Evolutionary conservation across 1,140 invertebrate species (phyloP).

Genomic region (Diabrotica undecimpunctata): DNA sequence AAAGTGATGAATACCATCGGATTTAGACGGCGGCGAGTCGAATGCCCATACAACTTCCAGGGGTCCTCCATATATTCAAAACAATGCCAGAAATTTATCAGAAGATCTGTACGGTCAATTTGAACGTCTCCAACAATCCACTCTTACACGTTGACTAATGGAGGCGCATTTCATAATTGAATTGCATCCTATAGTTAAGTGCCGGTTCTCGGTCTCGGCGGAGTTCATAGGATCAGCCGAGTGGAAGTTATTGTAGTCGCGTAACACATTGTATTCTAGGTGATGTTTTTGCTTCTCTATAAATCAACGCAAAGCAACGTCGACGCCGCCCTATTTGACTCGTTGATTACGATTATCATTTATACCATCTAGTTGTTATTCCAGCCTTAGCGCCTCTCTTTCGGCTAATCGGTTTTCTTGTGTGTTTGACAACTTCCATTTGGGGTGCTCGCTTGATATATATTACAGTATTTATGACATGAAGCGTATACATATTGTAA

Average conservation of each 20-base stretch:
- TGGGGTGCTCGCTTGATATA: neutral
- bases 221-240: slow-evolving; percentile 25
- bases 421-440: slow-evolving; percentile 16
- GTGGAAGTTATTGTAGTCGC: slow-evolving; percentile 35
- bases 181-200: slow-evolving; percentile 36
- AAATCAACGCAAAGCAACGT: slow-evolving; percentile 37
- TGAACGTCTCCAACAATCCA: slow-evolving; percentile 35
- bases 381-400: slow-evolving; percentile 11
- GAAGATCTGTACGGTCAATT: slow-evolving; percentile 38
- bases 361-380: slow-evolving; percentile 11
- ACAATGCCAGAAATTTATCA: slow-evolving; percentile 38
- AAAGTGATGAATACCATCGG: slow-evolving; percentile 16
- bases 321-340: slow-evolving; percentile 32
- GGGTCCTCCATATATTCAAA: slow-evolving; percentile 18
- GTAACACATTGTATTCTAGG: slow-evolving; percentile 36
- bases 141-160: slow-evolving; percentile 33
- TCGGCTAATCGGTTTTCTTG: slow-evolving; percentile 12
- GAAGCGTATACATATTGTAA: too few species aligned
- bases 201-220: slow-evolving; percentile 22
- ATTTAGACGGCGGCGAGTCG: slow-evolving; percentile 7
- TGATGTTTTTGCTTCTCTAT: slow-evolving; percentile 33
- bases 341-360: slow-evolving; percentile 41
- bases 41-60: slow-evolving; percentile 15
- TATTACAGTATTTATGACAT: too few species aligned
- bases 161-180: slow-evolving; percentile 39